phyloP scores from a whole-genome alignment of 2,888 invertebrate genomes.

The Nezara viridula region DNA sequence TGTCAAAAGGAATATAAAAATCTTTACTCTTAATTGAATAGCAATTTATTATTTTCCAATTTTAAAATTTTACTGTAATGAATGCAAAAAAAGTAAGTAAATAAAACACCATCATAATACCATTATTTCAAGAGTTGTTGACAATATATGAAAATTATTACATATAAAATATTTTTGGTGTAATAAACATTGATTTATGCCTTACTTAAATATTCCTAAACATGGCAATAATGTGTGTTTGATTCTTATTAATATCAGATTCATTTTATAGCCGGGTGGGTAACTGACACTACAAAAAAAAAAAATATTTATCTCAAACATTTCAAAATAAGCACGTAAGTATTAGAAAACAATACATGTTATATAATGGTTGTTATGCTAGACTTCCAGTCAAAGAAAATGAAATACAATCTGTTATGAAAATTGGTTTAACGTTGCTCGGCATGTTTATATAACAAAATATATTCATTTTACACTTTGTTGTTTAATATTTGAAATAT shows the following conservation, averaged over 20 bases:
- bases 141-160: neutral
- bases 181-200: no score
- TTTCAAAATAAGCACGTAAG: neutral
- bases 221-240: no score
- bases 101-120: no score
- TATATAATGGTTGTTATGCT: neutral
- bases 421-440: neutral
- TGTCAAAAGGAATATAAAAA: neutral
- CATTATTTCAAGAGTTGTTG: neutral
- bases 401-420: neutral
- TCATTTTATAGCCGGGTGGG: neutral
- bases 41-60: no score
- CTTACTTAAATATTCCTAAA: no score
- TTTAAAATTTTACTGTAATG: no score
- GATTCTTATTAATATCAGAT: neutral
- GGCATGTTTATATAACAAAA: neutral
- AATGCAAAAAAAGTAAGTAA: no score
- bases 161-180: neutral
- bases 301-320: neutral
- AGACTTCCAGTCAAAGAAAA: neutral
- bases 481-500: neutral
- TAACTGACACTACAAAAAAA: neutral
- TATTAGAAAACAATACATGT: neutral
- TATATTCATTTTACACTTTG: neutral
- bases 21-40: neutral